Percentiles rank a stretch among this genome's conserved stretches.
phyloP scores from a whole-genome alignment of 2,888 invertebrate genomes.

The Dendrolimus houi region DNA sequence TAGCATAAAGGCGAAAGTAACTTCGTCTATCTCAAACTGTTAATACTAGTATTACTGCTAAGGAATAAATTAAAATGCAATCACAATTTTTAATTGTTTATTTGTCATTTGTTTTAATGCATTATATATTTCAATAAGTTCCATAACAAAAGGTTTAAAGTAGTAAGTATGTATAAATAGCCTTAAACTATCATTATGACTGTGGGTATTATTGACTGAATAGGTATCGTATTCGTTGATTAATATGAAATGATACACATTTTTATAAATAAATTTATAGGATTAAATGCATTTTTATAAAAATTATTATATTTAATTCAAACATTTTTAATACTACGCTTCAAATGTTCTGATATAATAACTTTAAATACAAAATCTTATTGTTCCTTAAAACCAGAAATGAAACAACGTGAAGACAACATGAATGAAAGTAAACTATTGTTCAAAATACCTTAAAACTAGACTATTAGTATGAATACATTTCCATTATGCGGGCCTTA shows the following conservation, averaged over 20 bases:
- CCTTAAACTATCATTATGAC: slow-evolving; percentile 65
- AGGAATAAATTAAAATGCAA: slow-evolving; percentile 26
- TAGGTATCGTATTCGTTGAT: slow-evolving; percentile 36
- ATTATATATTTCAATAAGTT: slow-evolving; percentile 72
- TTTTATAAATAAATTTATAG: slow-evolving; percentile 24
- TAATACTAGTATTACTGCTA: too few species aligned
- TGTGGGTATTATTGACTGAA: slow-evolving; percentile 54
- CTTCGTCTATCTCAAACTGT: too few species aligned
- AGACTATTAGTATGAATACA: too few species aligned
- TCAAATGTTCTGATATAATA: slow-evolving; percentile 6
- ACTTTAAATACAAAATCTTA: slow-evolving; percentile 7
- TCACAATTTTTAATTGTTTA: slow-evolving; percentile 54
- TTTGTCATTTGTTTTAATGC: slow-evolving; percentile 72
- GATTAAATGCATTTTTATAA: slow-evolving; percentile 24
- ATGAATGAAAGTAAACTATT: too few species aligned
- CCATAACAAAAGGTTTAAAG: slow-evolving; percentile 68
- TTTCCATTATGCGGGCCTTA: too few species aligned
- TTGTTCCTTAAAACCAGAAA: too few species aligned
- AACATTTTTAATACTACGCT: not conserved
- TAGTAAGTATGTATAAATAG: slow-evolving; percentile 68
- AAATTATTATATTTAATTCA: slow-evolving; percentile 33
- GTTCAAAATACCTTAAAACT: too few species aligned
- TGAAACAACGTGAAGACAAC: too few species aligned
- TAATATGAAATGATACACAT: slow-evolving; percentile 40
- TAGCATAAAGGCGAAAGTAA: too few species aligned